These are phyloP conservation scores for Microplitis demolitor DNA, from an alignment of 1,140 invertebrate genomes.

Conservation along the genomic window DNA sequence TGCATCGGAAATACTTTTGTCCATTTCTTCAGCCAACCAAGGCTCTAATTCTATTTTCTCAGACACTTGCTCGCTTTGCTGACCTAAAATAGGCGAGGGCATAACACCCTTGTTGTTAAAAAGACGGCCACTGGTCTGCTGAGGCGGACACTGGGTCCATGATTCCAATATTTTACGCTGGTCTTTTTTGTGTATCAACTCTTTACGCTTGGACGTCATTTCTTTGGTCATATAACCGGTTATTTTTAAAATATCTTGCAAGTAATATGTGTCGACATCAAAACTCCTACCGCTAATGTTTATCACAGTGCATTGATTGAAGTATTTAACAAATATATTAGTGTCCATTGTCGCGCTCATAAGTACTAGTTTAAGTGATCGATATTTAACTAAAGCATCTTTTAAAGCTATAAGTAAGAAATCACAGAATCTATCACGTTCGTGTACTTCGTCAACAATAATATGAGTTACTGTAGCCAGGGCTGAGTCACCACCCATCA, in stretches of 20 bases:
- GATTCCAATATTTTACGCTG: constrained; percentile 61
- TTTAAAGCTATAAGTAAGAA: constrained; percentile 87
- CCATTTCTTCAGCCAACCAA: constrained; percentile 66
- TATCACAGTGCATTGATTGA: constrained; percentile 79
- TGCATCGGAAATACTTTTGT: constrained; percentile 66
- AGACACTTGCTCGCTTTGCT: constrained; percentile 47
- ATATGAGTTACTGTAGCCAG: constrained; percentile 80
- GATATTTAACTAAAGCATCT: constrained; percentile 74
- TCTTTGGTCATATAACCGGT: constrained; percentile 73
- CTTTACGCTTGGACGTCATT: constrained; percentile 63
- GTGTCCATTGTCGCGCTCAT: constrained; percentile 95
- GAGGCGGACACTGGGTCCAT: constrained; percentile 54
- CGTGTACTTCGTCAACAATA: constrained; percentile 93
- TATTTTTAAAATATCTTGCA: constrained; percentile 82
- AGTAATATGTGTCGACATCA: constrained; percentile 77
- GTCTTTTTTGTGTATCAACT: constrained; percentile 58
- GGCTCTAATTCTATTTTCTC: constrained; percentile 64
- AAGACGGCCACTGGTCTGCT: constrained; percentile 10
- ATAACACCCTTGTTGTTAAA: constrained; percentile 35
- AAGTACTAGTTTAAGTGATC: constrained; percentile 80
- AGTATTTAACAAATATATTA: constrained; percentile 80
- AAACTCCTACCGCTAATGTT: constrained; percentile 80
- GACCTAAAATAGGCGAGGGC: constrained; percentile 49
- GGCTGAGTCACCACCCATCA: constrained; percentile 77
- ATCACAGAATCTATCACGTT: constrained; percentile 90